These are phyloP conservation scores for Okamejei kenojei DNA, from an alignment of 2,797 vertebrate genomes.

Conservation along the genomic window DNA sequence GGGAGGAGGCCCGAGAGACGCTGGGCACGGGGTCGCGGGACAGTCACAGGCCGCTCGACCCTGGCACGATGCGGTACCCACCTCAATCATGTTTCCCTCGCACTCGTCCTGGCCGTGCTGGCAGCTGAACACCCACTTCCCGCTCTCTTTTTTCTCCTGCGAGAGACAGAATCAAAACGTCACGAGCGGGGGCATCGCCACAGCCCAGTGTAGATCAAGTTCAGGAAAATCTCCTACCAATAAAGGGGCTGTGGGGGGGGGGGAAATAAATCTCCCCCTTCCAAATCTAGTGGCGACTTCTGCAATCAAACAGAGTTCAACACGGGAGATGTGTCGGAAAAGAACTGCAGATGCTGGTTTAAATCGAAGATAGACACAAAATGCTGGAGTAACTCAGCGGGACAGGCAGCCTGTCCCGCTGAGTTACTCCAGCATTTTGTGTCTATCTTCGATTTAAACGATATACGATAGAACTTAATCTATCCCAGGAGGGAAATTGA, in stretches of 20 bases:
- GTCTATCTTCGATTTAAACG: no score
- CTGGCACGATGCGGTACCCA: slow-evolving; percentile 43
- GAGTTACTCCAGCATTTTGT: no score
- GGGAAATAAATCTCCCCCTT: background rate
- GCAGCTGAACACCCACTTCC: slow-evolving; percentile 66
- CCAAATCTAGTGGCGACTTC: no score
- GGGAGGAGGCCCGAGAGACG: no score
- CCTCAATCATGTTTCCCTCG: slow-evolving; percentile 84
- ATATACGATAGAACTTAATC: no score
- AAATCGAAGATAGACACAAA: no score
- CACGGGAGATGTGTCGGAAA: background rate
- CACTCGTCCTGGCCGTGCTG: slow-evolving; percentile 83
- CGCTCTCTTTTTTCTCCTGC: slow-evolving; percentile 62
- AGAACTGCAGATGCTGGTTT: no score
- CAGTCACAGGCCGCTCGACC: background rate
- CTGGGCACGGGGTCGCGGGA: background rate
- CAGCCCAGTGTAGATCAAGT: background rate
- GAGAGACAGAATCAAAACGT: slow-evolving; percentile 2
- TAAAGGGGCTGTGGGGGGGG: background rate
- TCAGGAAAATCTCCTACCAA: background rate
- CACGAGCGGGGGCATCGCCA: no score
- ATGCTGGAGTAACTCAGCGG: no score
- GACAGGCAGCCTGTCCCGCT: no score
- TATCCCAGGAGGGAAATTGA: no score
- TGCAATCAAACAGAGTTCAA: background rate